Evolutionary conservation across 2,113 vertebrate species (phyloP).

Genomic region (Tychaedon coryphoeus): DNA sequence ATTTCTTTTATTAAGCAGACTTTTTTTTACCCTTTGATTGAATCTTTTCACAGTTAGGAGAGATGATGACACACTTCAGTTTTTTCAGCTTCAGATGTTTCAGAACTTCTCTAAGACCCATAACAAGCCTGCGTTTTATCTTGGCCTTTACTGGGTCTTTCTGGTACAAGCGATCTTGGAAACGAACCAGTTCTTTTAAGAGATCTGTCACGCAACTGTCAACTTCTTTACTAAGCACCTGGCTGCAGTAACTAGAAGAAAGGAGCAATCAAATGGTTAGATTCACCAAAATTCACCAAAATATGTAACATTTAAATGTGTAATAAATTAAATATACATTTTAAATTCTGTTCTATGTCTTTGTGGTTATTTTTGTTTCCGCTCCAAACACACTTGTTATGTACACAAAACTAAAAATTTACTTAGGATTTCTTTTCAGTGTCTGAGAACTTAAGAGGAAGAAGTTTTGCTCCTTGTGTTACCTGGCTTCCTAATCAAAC

Average conservation of each 20-base stretch:
- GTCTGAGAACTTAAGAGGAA: not conserved
- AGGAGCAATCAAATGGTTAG: not conserved
- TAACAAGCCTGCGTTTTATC: slow-evolving; percentile 92
- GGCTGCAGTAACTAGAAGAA: slow-evolving; percentile 89
- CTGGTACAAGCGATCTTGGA: slow-evolving; percentile 96
- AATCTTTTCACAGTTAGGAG: slow-evolving; percentile 96
- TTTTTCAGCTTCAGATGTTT: slow-evolving; percentile 94
- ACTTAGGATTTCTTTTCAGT: not conserved
- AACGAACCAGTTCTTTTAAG: slow-evolving; percentile 92
- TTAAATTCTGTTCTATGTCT: not conserved
- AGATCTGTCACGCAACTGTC: slow-evolving; percentile 88
- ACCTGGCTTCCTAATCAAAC: not conserved
- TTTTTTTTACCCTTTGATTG: slow-evolving; percentile 86
- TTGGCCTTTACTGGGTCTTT: slow-evolving; percentile 96
- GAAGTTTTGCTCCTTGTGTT: not conserved
- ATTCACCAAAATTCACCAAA: not conserved
- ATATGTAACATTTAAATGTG: not conserved
- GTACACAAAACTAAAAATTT: not conserved
- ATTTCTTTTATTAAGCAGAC: not conserved
- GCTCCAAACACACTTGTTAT: not conserved
- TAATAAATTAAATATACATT: not conserved
- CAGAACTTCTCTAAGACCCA: slow-evolving; percentile 94
- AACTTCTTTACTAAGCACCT: slow-evolving; percentile 94
- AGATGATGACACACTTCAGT: slow-evolving; percentile 94
- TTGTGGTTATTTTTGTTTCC: not conserved